Percentiles rank a stretch among this genome's conserved stretches.
Evolutionary conservation across 2,888 invertebrate genomes (phyloP).

Genomic region (Apamea epomidion): DNA sequence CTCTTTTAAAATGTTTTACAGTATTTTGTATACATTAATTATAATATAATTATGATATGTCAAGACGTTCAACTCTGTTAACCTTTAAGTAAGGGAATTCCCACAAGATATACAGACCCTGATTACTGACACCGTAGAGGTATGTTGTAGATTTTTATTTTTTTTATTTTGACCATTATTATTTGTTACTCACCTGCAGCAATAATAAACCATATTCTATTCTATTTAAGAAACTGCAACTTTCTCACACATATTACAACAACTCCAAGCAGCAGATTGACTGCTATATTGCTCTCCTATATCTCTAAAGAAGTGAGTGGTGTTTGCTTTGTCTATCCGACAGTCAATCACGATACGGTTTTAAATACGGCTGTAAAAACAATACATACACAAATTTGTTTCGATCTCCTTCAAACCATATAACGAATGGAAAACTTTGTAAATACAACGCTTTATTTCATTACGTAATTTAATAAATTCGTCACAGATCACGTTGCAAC

Average conservation of each 20-base stretch:
- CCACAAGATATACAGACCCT: not conserved
- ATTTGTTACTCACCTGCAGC: not conserved
- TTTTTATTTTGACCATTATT: not conserved
- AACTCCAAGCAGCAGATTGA: not conserved
- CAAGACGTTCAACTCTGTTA: not conserved
- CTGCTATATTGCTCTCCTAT: not conserved
- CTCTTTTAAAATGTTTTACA: too few species aligned
- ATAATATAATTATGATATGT: too few species aligned
- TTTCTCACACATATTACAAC: not conserved
- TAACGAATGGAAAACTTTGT: conserved; percentile 26
- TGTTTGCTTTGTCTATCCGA: not conserved
- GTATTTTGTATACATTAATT: too few species aligned
- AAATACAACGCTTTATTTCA: not conserved
- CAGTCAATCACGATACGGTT: not conserved
- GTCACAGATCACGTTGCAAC: conserved; percentile 28
- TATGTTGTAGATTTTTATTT: not conserved
- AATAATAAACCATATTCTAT: not conserved
- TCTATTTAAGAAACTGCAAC: not conserved
- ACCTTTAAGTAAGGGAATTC: not conserved
- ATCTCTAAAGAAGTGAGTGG: not conserved
- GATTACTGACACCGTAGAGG: not conserved
- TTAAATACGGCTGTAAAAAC: not conserved
- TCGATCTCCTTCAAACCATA: not conserved
- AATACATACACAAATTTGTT: not conserved
- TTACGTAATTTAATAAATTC: conserved; percentile 21